Conservation (phyloP, 1,140 invertebrate species). For the Diplogasteroides magnus region DNA sequence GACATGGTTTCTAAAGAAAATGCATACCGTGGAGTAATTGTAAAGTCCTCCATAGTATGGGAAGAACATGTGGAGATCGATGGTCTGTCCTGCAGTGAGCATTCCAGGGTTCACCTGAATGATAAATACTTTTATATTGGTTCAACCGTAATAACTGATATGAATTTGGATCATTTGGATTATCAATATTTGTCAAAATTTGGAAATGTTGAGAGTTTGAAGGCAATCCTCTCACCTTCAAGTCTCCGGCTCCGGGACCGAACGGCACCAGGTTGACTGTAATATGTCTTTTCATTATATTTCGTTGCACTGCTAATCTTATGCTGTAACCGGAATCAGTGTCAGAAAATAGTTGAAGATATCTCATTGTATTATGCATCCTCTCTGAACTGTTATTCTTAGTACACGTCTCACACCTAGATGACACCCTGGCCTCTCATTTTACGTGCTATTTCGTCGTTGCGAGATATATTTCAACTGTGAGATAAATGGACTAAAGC, state of each 20-base stretch:
- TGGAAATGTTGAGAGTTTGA: too few relatives aligned
- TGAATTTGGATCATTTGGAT: too few relatives aligned
- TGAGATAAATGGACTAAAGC: too few relatives aligned
- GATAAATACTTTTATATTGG: too few relatives aligned
- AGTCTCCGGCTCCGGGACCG: conserved; percentile 33
- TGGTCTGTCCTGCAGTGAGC: conserved; percentile 34
- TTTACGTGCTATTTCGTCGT: too few relatives aligned
- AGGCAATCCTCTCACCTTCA: neutral
- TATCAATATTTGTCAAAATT: too few relatives aligned
- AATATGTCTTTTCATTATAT: conserved; percentile 11
- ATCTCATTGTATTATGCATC: too few relatives aligned
- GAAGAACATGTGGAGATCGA: conserved; percentile 37
- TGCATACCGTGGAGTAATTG: conserved; percentile 34
- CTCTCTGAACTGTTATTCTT: too few relatives aligned
- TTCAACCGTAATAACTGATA: too few relatives aligned
- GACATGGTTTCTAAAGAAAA: neutral
- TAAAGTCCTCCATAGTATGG: conserved; percentile 36
- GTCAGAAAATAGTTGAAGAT: conserved; percentile 2
- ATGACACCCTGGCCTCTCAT: too few relatives aligned
- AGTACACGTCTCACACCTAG: too few relatives aligned
- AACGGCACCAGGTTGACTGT: conserved; percentile 36
- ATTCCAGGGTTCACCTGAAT: conserved; percentile 34
- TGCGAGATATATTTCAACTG: too few relatives aligned
- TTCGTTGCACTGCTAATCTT: neutral
- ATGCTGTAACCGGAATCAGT: conserved; percentile 6